A percentile compares a stretch with the other conserved stretches of the same genome.
Conservation (phyloP, 2,113 vertebrate genomes). For the Tachysurus vachellii region DNA sequence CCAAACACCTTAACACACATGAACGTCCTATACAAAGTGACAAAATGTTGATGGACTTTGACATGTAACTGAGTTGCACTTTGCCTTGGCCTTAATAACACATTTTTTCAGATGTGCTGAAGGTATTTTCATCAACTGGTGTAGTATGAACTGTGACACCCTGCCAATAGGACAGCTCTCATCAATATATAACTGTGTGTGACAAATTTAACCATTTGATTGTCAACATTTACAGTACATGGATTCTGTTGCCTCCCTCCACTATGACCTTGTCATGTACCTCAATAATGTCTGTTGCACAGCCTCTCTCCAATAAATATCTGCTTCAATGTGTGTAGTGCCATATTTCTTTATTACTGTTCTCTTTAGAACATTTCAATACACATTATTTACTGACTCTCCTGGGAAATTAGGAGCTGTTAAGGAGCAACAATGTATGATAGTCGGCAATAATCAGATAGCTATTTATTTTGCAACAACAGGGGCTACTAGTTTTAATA, state of each 20-base stretch:
- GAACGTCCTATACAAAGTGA: not conserved
- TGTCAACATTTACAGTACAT: slow-evolving; percentile 46
- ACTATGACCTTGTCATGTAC: slow-evolving; percentile 86
- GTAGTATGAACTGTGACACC: not conserved
- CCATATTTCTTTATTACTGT: not conserved
- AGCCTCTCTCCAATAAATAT: slow-evolving; percentile 85
- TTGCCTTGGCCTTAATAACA: not conserved
- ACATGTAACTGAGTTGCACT: slow-evolving; percentile 6
- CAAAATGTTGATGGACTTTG: not conserved
- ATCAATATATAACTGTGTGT: slow-evolving; percentile 1
- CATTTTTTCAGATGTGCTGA: slow-evolving; percentile 8
- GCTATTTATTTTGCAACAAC: not conserved
- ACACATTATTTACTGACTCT: not conserved
- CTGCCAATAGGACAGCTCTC: not conserved
- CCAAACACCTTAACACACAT: not conserved
- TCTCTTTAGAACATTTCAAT: not conserved
- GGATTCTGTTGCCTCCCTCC: slow-evolving; percentile 62
- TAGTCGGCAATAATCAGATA: not conserved
- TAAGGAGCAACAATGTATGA: not conserved
- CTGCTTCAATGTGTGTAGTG: slow-evolving; percentile 89
- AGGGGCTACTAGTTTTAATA: not conserved
- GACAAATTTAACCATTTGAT: slow-evolving; percentile 14
- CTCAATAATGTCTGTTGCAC: slow-evolving; percentile 91
- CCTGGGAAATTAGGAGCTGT: not conserved
- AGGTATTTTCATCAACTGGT: not conserved